Conservation (phyloP, 2,888 invertebrate genomes). For the Morpho deidamia region DNA sequence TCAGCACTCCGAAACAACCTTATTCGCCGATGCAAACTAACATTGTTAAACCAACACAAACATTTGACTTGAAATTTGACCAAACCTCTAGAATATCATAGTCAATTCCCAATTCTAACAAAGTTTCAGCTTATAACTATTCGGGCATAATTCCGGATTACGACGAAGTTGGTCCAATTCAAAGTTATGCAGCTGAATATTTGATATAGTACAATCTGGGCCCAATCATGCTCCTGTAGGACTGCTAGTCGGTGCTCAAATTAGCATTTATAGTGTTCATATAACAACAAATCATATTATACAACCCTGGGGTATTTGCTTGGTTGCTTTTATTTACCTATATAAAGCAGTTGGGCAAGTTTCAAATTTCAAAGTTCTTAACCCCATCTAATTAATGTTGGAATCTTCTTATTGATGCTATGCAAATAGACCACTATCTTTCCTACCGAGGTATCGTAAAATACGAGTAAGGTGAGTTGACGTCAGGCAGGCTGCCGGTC, state of each 20-base stretch:
- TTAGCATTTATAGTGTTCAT: background rate
- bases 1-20: too few relatives aligned
- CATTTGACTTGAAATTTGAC: background rate
- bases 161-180: conserved; percentile 8
- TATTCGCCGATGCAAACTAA: background rate
- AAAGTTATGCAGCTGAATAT: conserved; percentile 11
- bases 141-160: conserved; percentile 13
- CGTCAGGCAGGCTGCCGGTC: too few relatives aligned
- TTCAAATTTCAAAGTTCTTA: too few relatives aligned
- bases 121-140: conserved; percentile 10
- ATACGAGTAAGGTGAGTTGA: too few relatives aligned
- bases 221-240: conserved; percentile 3
- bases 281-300: background rate
- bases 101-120: conserved; percentile 8
- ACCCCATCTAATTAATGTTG: too few relatives aligned
- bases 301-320: background rate
- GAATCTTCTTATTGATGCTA: too few relatives aligned
- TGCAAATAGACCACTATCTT: too few relatives aligned
- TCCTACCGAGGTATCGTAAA: too few relatives aligned
- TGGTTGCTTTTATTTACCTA: too few relatives aligned
- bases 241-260: background rate
- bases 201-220: conserved; percentile 9
- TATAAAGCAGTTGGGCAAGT: too few relatives aligned
- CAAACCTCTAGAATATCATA: conserved; percentile 8
- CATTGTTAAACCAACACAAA: background rate